Evolutionary conservation across 2,888 invertebrate species (phyloP).

Genomic region (Syritta pipiens): DNA sequence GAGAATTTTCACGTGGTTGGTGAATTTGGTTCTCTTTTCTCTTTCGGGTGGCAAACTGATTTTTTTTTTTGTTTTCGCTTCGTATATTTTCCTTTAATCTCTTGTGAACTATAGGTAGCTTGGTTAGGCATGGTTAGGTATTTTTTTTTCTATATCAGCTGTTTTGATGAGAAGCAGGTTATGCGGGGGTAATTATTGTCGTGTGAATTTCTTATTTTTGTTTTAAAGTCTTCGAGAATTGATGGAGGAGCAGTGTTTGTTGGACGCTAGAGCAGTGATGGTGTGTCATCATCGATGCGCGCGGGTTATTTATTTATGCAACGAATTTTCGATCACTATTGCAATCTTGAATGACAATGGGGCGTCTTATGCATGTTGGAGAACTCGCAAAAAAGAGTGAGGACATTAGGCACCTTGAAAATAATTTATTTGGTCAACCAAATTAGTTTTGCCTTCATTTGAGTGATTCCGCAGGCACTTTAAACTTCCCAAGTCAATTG

Average conservation of each 20-base stretch:
- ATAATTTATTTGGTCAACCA: no score
- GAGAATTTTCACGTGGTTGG: conserved; percentile 58
- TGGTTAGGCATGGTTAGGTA: neutral
- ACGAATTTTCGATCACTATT: no score
- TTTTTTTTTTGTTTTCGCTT: conserved; percentile 22
- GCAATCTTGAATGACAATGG: no score
- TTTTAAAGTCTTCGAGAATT: neutral
- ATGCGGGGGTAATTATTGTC: conserved; percentile 4
- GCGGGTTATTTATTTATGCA: no score
- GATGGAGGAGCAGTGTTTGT: neutral
- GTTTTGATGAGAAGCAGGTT: conserved; percentile 19
- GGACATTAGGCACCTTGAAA: no score
- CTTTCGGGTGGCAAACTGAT: conserved; percentile 8
- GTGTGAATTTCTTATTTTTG: neutral
- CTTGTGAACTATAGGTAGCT: conserved; percentile 23
- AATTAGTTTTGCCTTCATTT: no score
- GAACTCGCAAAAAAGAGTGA: no score
- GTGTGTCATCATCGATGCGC: neutral
- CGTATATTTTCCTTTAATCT: conserved; percentile 25
- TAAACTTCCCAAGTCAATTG: no score
- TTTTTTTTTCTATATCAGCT: conserved; percentile 43
- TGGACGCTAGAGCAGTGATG: neutral
- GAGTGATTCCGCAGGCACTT: no score
- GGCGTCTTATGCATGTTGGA: no score
- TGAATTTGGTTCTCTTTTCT: conserved; percentile 24